Base-by-base conservation (phyloP, 2,888 invertebrate genomes). In the Heliconius sara region DNA sequence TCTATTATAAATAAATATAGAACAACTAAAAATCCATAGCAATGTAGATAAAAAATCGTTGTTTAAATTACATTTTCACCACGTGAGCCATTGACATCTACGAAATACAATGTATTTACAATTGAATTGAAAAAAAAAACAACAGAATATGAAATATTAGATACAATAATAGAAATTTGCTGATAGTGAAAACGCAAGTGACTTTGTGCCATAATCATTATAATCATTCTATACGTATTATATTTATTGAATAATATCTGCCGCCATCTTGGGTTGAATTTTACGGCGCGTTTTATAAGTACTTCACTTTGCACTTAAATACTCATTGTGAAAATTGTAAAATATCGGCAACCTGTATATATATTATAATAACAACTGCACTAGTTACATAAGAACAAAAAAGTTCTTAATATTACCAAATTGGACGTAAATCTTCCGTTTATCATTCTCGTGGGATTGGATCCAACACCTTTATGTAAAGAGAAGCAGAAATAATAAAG, bases 181-280 rank as follows among this genome's bases (percentile, higher is more conserved):
- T 52, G 19, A 67, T 10, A 2, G 10, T n/a, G 12, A 34, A 68
- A 25, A 43, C 10, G 3, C n/a, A 7, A 70, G 9, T 70, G 43
- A 47, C 16, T 25, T 25, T 70, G 70, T 70, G 70, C 70, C 70
- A 70, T 70, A 70, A 43, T 25, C 7, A 70, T 25, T 43, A 13
- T 25, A 70, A 43, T 16, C 1, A n/a, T 7, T 34, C 12, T 22
- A 39, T 68, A n/a, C 39, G 3, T 68, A 34, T 39, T 68, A 68
- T 39, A 67, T 60, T 9, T 39, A 34, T 68, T 12, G 34, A 22
- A 9, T 67, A 67, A 10, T 39, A 39, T 68, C 39, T 68, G 9
- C 25, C 16, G 43, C 43, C 70, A 47, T 70, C 22, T 68, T 43
- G 39, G 68, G 12, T 43, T 43, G 12, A 68, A 4, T 68, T 68